Conservation (phyloP, 2,888 invertebrate species). For the Aporophyla lueneburgensis region DNA sequence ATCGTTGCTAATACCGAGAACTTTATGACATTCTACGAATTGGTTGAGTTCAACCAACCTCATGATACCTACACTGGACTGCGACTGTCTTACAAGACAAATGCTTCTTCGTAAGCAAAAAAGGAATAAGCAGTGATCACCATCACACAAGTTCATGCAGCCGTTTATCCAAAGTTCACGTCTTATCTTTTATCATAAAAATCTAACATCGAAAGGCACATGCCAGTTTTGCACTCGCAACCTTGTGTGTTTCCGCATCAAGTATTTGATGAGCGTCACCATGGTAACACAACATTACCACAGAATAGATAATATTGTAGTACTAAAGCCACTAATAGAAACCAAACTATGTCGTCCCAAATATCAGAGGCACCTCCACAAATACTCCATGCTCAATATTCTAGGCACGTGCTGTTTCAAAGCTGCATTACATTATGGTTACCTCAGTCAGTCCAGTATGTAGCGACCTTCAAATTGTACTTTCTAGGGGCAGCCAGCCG, state of each 20-base stretch:
- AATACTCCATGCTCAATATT: slow-evolving; percentile 20
- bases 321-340: neutral
- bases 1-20: neutral
- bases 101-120: neutral
- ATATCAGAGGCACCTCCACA: slow-evolving; percentile 16
- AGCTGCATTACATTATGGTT: slow-evolving; percentile 47
- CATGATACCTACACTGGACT: neutral
- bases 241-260: slow-evolving; percentile 15
- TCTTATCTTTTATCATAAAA: neutral
- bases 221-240: neutral
- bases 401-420: slow-evolving; percentile 39
- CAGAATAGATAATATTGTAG: neutral
- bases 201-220: neutral
- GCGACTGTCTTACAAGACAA: neutral
- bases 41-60: neutral
- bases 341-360: slow-evolving; percentile 12
- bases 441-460: slow-evolving; percentile 50
- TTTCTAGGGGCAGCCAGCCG: slow-evolving; percentile 71
- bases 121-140: neutral
- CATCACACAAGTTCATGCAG: neutral
- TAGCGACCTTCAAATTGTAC: slow-evolving; percentile 70
- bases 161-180: neutral
- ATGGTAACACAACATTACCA: neutral
- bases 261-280: neutral
- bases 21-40: neutral